These are phyloP conservation scores for Borostomias antarcticus DNA, from an alignment of 2,797 vertebrate genomes.

Conservation along the genomic window DNA sequence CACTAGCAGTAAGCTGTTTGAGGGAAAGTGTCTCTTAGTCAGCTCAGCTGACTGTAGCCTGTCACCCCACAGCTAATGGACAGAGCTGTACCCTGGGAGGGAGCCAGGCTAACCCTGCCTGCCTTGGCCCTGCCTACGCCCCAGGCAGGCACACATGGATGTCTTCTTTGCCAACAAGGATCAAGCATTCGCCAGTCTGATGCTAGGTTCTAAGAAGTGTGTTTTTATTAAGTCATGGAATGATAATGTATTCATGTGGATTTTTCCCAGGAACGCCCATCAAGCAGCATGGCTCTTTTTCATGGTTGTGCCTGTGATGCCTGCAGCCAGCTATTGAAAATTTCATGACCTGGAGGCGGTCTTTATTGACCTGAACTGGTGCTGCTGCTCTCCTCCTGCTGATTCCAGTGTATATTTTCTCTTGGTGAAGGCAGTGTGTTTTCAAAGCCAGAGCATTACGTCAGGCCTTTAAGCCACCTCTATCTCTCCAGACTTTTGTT, in stretches of 20 bases:
- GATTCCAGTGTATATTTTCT: slow-evolving; percentile 38
- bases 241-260: slow-evolving; percentile 39
- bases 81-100: not conserved
- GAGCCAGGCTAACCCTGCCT: slow-evolving; percentile 1
- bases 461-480: no score
- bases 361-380: slow-evolving; percentile 60
- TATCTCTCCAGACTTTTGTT: no score
- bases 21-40: no score
- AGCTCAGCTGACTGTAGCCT: not conserved
- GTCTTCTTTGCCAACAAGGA: not conserved
- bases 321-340: slow-evolving; percentile 48
- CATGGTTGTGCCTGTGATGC: slow-evolving; percentile 14
- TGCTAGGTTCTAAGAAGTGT: slow-evolving; percentile 1
- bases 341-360: slow-evolving; percentile 54
- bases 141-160: no score
- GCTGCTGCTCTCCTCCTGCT: slow-evolving; percentile 7
- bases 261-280: slow-evolving; percentile 41
- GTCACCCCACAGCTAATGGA: not conserved
- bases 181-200: slow-evolving; percentile 18
- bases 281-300: not conserved
- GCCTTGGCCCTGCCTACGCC: no score
- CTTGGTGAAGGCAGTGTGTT: not conserved
- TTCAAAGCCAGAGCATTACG: no score
- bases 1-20: not conserved
- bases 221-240: slow-evolving; percentile 5